phyloP scores from a whole-genome alignment of 2,113 vertebrate species.

The Bolborhynchus lineola region DNA sequence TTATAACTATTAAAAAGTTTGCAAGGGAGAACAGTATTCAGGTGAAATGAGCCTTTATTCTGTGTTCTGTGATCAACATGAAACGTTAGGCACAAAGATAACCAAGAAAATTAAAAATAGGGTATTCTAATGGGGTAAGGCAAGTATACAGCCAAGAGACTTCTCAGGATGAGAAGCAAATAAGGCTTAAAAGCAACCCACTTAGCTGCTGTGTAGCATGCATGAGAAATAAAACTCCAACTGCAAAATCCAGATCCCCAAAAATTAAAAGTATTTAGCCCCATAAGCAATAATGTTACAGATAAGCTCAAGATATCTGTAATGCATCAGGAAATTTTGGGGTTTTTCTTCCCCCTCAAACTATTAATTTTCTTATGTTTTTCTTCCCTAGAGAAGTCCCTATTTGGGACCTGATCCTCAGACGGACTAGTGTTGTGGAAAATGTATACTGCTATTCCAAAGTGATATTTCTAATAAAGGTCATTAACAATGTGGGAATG shows the following conservation, averaged over 20 bases:
- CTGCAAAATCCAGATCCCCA: neutral
- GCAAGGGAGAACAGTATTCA: neutral
- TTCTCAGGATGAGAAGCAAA: neutral
- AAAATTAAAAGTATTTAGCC: neutral
- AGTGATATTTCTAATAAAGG: neutral
- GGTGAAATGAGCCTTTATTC: neutral
- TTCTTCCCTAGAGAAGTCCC: neutral
- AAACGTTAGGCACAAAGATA: neutral
- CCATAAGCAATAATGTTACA: neutral
- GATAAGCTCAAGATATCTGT: neutral
- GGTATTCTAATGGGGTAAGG: neutral
- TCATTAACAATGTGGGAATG: neutral
- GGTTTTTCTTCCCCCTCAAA: rapidly evolving
- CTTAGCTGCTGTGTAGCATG: neutral
- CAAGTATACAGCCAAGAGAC: neutral
- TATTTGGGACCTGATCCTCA: neutral
- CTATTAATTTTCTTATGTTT: neutral
- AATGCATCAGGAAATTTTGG: neutral
- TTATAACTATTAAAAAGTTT: neutral
- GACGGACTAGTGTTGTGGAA: neutral
- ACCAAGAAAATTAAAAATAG: neutral
- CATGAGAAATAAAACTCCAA: neutral
- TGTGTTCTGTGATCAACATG: neutral
- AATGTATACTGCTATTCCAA: neutral
- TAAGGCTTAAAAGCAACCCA: neutral